A percentile compares a stretch with the other conserved stretches of the same genome.
These are phyloP conservation scores for Plecotus auritus DNA, from an alignment of 2,113 vertebrate species.

Conservation along the genomic window DNA sequence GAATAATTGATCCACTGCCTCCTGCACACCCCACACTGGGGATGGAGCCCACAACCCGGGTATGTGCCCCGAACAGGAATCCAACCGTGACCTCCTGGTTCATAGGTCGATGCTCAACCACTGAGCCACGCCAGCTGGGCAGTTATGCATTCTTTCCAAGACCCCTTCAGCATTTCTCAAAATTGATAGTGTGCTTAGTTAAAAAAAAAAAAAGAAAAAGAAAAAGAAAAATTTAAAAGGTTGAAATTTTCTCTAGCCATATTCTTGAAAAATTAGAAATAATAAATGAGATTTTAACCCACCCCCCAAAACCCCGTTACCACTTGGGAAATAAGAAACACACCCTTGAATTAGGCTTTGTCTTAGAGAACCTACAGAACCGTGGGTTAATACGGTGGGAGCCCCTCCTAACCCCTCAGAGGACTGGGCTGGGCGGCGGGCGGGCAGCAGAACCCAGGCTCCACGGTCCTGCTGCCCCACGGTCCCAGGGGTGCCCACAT, in stretches of 20 bases:
- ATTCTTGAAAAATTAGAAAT: not conserved
- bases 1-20: too few species aligned
- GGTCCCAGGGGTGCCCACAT: accelerated
- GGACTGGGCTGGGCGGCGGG: not conserved
- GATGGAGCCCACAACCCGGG: too few species aligned
- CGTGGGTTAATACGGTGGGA: accelerated
- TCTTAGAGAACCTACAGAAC: not conserved
- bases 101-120: too few species aligned
- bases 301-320: accelerated
- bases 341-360: accelerated
- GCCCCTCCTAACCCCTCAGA: accelerated
- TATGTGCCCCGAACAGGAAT: too few species aligned
- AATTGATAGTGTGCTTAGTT: not conserved
- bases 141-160: not conserved
- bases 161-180: not conserved
- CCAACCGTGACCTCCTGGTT: too few species aligned
- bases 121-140: too few species aligned
- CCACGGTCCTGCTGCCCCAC: accelerated
- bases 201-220: not conserved
- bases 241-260: not conserved
- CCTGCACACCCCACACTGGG: too few species aligned
- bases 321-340: not conserved
- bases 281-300: not conserved
- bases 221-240: not conserved
- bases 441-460: not conserved